A percentile compares a stretch with the other conserved stretches of the same genome.
These are phyloP conservation scores for Smutsia gigantea DNA, from an alignment of 2,797 vertebrate species.

Conservation along the genomic window DNA sequence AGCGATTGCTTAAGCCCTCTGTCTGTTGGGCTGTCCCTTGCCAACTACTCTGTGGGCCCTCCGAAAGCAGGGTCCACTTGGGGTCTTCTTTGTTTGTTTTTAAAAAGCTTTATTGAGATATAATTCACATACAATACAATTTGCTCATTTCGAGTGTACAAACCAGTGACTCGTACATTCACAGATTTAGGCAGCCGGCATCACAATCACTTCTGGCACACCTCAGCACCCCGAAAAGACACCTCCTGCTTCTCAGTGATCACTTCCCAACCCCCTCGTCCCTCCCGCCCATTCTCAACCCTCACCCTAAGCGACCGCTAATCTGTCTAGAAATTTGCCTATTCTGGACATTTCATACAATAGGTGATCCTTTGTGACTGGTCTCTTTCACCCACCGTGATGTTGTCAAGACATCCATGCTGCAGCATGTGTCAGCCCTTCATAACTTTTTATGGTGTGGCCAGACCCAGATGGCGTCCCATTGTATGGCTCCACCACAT, in stretches of 20 bases:
- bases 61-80: not conserved
- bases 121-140: not conserved
- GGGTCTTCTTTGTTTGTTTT: not conserved
- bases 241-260: not conserved
- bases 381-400: fast-evolving
- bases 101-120: not conserved
- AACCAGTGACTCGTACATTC: not conserved
- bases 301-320: not conserved
- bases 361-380: not conserved
- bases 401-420: not conserved
- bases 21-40: not conserved
- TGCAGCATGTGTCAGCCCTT: fast-evolving
- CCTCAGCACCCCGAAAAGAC: not conserved
- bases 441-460: not conserved
- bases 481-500: fast-evolving
- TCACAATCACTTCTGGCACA: not conserved
- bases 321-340: not conserved
- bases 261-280: not conserved
- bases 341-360: fast-evolving
- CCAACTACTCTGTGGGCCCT: not conserved
- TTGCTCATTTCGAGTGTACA: not conserved
- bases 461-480: not conserved
- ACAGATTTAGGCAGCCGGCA: not conserved
- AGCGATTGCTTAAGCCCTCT: not conserved
- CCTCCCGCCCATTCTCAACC: fast-evolving